These are phyloP conservation scores for Myopa tessellatipennis DNA, from an alignment of 2,888 invertebrate species.

Conservation along the genomic window DNA sequence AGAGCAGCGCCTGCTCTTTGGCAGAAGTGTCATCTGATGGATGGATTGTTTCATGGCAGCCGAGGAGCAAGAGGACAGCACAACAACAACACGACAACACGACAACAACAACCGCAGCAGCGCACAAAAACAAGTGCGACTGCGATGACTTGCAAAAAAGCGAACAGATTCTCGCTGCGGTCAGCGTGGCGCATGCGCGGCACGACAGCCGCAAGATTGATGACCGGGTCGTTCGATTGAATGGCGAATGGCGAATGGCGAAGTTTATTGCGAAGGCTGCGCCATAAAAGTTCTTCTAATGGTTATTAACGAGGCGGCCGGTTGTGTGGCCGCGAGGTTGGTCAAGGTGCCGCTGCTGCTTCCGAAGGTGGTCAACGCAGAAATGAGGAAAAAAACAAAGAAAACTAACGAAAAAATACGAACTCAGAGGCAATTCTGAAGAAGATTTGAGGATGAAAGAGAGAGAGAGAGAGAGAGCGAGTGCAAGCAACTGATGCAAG, in stretches of 20 bases:
- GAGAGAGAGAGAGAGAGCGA: not conserved
- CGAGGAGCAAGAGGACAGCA: conserved; percentile 4
- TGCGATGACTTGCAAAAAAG: no score
- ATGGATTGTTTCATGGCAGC: conserved; percentile 45
- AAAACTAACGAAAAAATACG: not conserved
- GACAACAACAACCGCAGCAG: not conserved
- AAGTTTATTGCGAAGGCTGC: conserved; percentile 42
- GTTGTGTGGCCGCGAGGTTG: not conserved
- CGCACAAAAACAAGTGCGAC: no score
- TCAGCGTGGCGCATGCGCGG: conserved; percentile 1
- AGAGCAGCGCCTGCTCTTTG: conserved; percentile 48
- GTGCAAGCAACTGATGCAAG: not conserved
- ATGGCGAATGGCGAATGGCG: conserved; percentile 36
- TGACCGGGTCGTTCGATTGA: conserved; percentile 39
- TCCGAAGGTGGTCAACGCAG: conserved; percentile 48
- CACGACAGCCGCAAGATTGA: conserved; percentile 42
- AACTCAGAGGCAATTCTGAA: not conserved
- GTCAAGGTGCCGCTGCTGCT: conserved; percentile 50
- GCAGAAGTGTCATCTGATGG: conserved; percentile 51
- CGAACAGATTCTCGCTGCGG: not conserved
- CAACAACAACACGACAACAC: not conserved
- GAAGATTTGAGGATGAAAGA: not conserved
- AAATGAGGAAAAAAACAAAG: not conserved
- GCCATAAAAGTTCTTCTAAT: conserved; percentile 46
- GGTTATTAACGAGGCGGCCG: conserved; percentile 39